phyloP scores from a whole-genome alignment of 2,888 invertebrate genomes.

The Eupeodes luniger region DNA sequence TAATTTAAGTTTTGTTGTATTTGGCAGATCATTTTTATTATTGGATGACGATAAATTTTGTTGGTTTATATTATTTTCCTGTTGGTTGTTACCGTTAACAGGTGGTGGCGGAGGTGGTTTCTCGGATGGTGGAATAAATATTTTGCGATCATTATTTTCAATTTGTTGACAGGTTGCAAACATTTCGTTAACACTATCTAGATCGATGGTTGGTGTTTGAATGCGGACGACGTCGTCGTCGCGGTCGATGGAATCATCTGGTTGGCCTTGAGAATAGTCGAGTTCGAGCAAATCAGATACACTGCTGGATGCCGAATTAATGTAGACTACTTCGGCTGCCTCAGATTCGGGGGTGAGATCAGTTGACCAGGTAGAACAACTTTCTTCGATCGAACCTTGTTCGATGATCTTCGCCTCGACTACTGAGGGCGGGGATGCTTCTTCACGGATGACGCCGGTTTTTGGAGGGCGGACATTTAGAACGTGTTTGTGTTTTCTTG shows the following conservation, averaged over 20 bases:
- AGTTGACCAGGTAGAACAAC: conserved; percentile 86
- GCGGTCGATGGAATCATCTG: conserved; percentile 52
- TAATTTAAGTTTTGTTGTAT: conserved; percentile 36
- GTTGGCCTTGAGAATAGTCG: conserved; percentile 82
- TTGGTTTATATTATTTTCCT: conserved; percentile 44
- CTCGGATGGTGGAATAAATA: conserved; percentile 42
- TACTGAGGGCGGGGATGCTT: conserved; percentile 84
- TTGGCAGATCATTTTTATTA: conserved; percentile 46
- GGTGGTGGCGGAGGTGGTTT: conserved; percentile 58
- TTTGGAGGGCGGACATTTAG: conserved; percentile 76
- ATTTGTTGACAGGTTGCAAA: conserved; percentile 42
- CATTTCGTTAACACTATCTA: conserved; percentile 71
- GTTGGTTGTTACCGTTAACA: conserved; percentile 50
- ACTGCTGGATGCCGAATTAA: conserved; percentile 88
- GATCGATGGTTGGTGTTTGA: conserved; percentile 78
- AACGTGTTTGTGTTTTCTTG: conserved; percentile 79
- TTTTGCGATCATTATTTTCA: conserved; percentile 53
- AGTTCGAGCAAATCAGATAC: conserved; percentile 87
- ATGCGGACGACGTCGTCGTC: conserved; percentile 64
- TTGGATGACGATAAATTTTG: conserved; percentile 38
- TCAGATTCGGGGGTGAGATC: conserved; percentile 84
- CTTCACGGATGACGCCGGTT: conserved; percentile 81
- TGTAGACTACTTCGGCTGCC: conserved; percentile 88
- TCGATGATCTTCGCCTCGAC: conserved; percentile 88
- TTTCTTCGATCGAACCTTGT: conserved; percentile 85